These are phyloP conservation scores for Regulus satrapa DNA, from an alignment of 2,113 vertebrate genomes.

Conservation along the genomic window DNA sequence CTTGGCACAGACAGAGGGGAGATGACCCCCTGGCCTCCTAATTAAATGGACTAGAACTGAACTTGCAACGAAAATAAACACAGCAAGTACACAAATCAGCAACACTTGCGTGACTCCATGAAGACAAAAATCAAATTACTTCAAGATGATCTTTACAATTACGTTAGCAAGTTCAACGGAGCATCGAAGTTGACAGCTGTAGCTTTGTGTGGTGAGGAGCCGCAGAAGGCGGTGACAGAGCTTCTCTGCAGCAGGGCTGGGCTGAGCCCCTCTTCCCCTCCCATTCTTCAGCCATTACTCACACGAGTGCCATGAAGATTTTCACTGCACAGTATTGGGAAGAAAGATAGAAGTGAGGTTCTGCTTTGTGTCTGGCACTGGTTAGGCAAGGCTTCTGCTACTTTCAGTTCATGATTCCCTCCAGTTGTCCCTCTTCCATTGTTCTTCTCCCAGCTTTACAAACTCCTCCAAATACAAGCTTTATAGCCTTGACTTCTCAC, in stretches of 20 bases:
- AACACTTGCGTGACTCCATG: slow-evolving; percentile 41
- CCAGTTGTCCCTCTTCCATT: neutral
- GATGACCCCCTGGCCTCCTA: slow-evolving; percentile 7
- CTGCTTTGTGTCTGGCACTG: neutral
- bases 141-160: slow-evolving; percentile 59
- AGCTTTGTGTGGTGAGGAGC: neutral
- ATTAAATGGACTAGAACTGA: slow-evolving; percentile 59
- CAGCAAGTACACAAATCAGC: slow-evolving; percentile 49
- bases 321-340: neutral
- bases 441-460: neutral
- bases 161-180: slow-evolving; percentile 52
- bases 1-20: neutral
- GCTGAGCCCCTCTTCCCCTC: neutral
- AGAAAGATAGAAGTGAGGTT: neutral
- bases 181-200: slow-evolving; percentile 47
- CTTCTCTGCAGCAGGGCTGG: neutral
- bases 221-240: neutral
- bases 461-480: neutral
- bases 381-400: neutral
- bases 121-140: slow-evolving; percentile 59
- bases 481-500: neutral
- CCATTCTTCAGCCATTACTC: neutral
- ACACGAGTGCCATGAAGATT: neutral
- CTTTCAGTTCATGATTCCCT: neutral
- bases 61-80: slow-evolving; percentile 63